Percentiles rank a stretch among this genome's conserved stretches.
Conservation (phyloP, 2,888 invertebrate genomes). For the Drosophila mayaguana region DNA sequence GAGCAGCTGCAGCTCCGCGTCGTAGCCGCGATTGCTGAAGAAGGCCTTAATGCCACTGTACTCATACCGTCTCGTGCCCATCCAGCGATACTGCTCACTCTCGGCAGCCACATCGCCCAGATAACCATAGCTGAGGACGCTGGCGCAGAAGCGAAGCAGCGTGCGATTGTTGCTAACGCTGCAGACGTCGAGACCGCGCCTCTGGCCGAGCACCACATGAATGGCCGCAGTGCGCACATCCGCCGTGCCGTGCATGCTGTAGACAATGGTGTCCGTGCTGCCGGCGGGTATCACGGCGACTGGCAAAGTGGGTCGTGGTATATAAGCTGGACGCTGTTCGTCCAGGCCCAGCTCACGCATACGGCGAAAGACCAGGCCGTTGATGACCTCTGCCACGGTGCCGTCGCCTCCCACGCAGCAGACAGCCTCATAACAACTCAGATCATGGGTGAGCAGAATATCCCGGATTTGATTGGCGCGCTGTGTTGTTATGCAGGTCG, state of each 20-base stretch:
- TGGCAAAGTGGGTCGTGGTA: slow-evolving; percentile 85
- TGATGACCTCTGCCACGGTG: slow-evolving; percentile 92
- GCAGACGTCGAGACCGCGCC: slow-evolving; percentile 90
- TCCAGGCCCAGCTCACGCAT: slow-evolving; percentile 82
- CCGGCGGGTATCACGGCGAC: slow-evolving; percentile 89
- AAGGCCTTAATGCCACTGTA: slow-evolving; percentile 90
- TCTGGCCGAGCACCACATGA: slow-evolving; percentile 92
- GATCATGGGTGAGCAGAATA: slow-evolving; percentile 86
- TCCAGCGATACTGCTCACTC: slow-evolving; percentile 93
- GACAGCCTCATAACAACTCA: slow-evolving; percentile 89
- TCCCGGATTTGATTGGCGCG: slow-evolving; percentile 92
- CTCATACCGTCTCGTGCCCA: slow-evolving; percentile 94
- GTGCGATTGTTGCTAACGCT: slow-evolving; percentile 88
- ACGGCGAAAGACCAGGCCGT: slow-evolving; percentile 89
- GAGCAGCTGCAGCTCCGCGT: slow-evolving; percentile 87
- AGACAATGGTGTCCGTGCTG: slow-evolving; percentile 92
- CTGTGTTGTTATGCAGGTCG: slow-evolving; percentile 89
- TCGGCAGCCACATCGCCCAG: slow-evolving; percentile 92
- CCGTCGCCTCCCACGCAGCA: slow-evolving; percentile 95
- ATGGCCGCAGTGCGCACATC: slow-evolving; percentile 93
- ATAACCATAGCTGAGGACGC: slow-evolving; percentile 93
- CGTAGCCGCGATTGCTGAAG: slow-evolving; percentile 88
- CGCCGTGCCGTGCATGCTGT: slow-evolving; percentile 91
- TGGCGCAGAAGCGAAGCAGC: slow-evolving; percentile 89
- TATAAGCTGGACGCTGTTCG: slow-evolving; percentile 75